These are phyloP conservation scores for Corythoichthys haematopterus DNA, from an alignment of 2,113 vertebrate genomes.

Conservation along the genomic window DNA sequence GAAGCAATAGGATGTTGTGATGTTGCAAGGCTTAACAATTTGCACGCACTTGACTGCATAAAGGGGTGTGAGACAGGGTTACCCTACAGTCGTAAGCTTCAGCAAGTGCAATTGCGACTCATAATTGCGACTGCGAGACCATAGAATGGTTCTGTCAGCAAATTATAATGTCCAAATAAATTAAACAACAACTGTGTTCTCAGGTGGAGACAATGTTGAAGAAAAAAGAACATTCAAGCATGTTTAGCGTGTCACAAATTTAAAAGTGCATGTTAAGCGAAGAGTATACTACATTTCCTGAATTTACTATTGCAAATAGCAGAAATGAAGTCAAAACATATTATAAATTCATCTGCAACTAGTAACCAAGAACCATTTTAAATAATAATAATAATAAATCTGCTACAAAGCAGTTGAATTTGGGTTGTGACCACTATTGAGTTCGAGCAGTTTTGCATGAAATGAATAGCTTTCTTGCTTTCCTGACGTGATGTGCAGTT, in stretches of 20 bases:
- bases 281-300: background rate
- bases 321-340: background rate
- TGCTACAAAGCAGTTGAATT: background rate
- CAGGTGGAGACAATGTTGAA: too few relatives aligned
- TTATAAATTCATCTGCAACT: background rate
- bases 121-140: too few relatives aligned
- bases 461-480: background rate
- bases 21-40: too few relatives aligned
- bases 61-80: too few relatives aligned
- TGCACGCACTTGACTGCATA: too few relatives aligned
- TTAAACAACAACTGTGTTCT: too few relatives aligned
- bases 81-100: too few relatives aligned
- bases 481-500: background rate
- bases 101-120: too few relatives aligned
- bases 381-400: background rate
- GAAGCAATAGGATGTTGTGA: too few relatives aligned
- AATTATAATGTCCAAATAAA: too few relatives aligned
- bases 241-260: background rate
- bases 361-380: too few relatives aligned
- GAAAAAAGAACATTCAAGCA: background rate
- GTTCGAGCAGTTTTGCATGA: background rate
- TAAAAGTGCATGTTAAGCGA: background rate
- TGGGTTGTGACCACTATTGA: background rate
- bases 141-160: too few relatives aligned
- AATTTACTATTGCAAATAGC: background rate